Evolutionary conservation across 2,888 invertebrate species (phyloP).

Genomic region (Pecten maximus): DNA sequence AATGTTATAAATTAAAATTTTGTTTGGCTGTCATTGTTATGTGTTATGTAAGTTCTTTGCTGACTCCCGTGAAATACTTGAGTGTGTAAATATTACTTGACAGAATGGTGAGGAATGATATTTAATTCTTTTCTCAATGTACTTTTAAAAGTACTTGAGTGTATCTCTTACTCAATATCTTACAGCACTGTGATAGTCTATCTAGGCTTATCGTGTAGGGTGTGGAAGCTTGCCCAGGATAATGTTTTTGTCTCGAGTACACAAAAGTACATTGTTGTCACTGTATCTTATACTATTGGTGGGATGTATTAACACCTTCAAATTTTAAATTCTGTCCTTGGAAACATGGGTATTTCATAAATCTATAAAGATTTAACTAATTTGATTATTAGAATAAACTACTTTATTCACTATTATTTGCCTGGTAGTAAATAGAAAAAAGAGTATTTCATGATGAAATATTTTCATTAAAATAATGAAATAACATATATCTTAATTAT

Average conservation of each 20-base stretch:
- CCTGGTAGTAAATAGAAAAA: no score
- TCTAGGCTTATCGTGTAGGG: background rate
- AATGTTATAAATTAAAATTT: background rate
- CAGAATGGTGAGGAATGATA: background rate
- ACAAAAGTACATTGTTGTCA: background rate
- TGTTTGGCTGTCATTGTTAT: background rate
- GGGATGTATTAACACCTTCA: background rate
- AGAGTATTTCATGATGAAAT: no score
- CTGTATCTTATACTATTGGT: background rate
- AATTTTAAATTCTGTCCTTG: background rate
- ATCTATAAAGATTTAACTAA: no score
- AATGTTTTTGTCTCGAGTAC: background rate
- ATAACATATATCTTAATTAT: no score
- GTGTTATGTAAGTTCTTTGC: background rate
- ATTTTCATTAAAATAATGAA: no score
- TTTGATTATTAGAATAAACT: no score
- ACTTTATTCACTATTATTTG: no score
- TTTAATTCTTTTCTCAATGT: slow-evolving; percentile 28
- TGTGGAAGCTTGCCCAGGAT: background rate
- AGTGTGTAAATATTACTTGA: background rate
- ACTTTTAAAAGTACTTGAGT: background rate
- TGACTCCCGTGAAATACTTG: background rate
- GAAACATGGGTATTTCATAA: background rate
- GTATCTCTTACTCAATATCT: background rate
- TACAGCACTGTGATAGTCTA: background rate